Conservation (phyloP, 2,888 invertebrate species). For the Dryomyza anilis region DNA sequence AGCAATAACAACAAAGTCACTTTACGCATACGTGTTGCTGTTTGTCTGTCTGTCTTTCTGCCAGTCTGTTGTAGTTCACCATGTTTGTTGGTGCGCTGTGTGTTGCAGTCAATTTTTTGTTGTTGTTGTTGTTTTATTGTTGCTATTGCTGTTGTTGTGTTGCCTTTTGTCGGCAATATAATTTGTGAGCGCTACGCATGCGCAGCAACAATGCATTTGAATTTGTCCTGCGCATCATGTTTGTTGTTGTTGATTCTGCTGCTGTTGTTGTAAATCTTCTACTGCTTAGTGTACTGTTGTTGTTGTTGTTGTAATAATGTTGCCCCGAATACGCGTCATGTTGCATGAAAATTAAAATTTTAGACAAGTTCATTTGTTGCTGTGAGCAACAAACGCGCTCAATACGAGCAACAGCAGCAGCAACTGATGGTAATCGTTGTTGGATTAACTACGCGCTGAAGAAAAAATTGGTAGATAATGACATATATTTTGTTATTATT, state of each 20-base stretch:
- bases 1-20: background rate
- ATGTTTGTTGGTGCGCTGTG: background rate
- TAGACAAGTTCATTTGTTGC: slow-evolving; percentile 15
- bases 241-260: background rate
- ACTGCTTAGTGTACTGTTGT: background rate
- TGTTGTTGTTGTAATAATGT: background rate
- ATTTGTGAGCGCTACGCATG: slow-evolving; percentile 12
- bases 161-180: slow-evolving; percentile 15
- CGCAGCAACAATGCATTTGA: background rate
- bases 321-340: slow-evolving; percentile 19
- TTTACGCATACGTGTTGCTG: too few species aligned
- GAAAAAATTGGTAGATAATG: too few species aligned
- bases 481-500: too few species aligned
- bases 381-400: background rate
- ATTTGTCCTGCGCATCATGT: too few species aligned
- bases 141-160: background rate
- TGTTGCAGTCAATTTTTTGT: background rate
- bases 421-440: background rate
- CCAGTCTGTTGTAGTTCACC: background rate
- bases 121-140: background rate
- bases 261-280: too few species aligned
- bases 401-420: background rate
- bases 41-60: background rate
- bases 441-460: too few species aligned
- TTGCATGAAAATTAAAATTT: slow-evolving; percentile 17